Evolutionary conservation across 2,797 vertebrate genomes (phyloP), one percentile per base, ranked within the genome.

Genomic region (Tragopan temminckii): DNA sequence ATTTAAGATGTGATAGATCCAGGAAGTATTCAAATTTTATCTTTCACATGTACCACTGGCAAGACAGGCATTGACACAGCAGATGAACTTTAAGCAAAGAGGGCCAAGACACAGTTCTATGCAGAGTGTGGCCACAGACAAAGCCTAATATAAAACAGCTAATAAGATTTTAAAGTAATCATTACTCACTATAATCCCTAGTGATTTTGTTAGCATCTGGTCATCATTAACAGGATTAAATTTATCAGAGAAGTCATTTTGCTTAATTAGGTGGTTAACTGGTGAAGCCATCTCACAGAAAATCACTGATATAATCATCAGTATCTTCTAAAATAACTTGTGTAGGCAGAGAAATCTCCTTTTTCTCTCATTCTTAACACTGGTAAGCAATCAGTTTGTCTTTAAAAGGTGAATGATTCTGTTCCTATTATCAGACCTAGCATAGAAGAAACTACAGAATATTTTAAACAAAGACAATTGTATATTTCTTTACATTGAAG

Each of bases 171-270:
- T 93, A 81, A 96, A 96, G 74, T 89, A 96, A 95, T 91, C 87
- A 94, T 97, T 97, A 94, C 25, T 96, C 84, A 90, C 46, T 80
- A 74, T 91, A 95, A 92, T 94, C 94, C 88, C 91, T 85, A 96
- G 95, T 97, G 97, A 96, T 96, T 97, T 97, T 96, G 90, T 95
- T 97, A 98, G 96, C 97, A 98, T 98, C 98, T 98, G 98, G 97
- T 97, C 80, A 46, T 98, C 96, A 97, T 98, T 98, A 98, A 97
- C 96, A 97, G 95, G 97, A 98, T 97, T 98, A 98, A 96, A 98
- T 97, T 98, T 98, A 98, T 98, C 98, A 98, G 96, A 98, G 68
- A 97, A 98, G 97, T 97, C 52, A 98, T 98, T 98, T 98, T 97
- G 80, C 98, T 97, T 98, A 98, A 98, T 97, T 97, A 97, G 89